Base-by-base conservation (phyloP, 2,888 invertebrate species). In the Noctua fimbriata region DNA sequence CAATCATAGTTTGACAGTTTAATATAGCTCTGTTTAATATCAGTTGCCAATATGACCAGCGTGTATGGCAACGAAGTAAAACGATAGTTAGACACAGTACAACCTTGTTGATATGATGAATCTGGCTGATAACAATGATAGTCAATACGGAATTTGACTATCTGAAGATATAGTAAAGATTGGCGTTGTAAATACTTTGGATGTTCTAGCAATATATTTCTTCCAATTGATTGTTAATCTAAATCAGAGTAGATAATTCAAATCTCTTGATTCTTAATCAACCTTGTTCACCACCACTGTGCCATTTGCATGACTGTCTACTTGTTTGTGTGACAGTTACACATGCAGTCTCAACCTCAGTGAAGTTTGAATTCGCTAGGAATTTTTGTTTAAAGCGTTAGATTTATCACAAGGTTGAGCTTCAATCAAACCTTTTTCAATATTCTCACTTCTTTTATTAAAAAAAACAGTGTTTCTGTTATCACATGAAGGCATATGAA, bases 1-100 rank as follows among this genome's bases (percentile, higher is more conserved):
- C 76, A 76, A 75, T 82, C 73, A 81, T 77, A 87, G 81, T 85
- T 87, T 78, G 87, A 87, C 88, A 87, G 80, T 74, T 85, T 88
- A 87, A 89, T 85, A 89, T 82, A 73, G 44, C 55, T 65, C 85
- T 87, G 85, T 76, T 74, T 74, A 83, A 63, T 72, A 84, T 69
- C 71, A 74, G 60, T 65, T 84, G 84, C 65, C 79, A 79, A 76
- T 79, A 73, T 32, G 69, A 1, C n/a, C 21, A 69, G 63, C 52
- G 21, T n/a, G 4, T 55, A 47, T 63, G 44, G 60, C 32, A 66
- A 63, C 55, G 12, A 63, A n/a, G n/a, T 71, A 69, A 77, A 87
- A 52, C 63, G 6, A 1, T 55, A 10, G n/a, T 18, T 63, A 41
- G 28, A 47, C 49, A 77, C 58, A 77, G 71, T 72, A 67, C 18